Conservation (phyloP, 2,888 invertebrate species). For the Cephalotes varians region DNA sequence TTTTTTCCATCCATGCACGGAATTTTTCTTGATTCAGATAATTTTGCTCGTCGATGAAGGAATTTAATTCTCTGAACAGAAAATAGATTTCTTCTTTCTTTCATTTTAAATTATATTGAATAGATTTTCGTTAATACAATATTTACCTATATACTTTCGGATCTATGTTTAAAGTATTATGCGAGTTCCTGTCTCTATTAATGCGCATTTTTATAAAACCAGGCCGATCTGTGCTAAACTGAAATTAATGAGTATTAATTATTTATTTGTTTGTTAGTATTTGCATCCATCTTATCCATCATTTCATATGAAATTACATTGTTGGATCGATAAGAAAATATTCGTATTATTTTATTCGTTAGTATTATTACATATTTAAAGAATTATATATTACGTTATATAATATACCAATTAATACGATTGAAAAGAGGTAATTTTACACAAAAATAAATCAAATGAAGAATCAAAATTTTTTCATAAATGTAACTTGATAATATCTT, state of each 20-base stretch:
- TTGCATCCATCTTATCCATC: too few relatives aligned
- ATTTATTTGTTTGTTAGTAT: not conserved
- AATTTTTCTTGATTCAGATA: conserved; percentile 87
- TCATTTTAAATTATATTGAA: not conserved
- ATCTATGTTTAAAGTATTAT: not conserved
- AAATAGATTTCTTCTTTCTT: not conserved
- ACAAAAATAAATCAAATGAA: not conserved
- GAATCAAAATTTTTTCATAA: not conserved
- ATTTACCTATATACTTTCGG: not conserved
- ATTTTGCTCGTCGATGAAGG: conserved; percentile 86
- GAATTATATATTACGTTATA: not conserved
- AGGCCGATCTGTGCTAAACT: conserved; percentile 26
- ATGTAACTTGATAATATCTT: not conserved
- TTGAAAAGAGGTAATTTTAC: not conserved
- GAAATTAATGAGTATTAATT: conserved; percentile 21
- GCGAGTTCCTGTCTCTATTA: not conserved
- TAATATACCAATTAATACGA: not conserved
- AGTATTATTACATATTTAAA: too few relatives aligned
- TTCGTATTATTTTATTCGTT: too few relatives aligned
- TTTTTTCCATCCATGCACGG: conserved; percentile 87
- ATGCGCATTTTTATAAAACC: conserved; percentile 31
- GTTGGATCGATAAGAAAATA: too few relatives aligned
- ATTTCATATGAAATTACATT: too few relatives aligned
- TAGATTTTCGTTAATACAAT: not conserved
- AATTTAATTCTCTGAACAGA: conserved; percentile 83